Base-by-base conservation (phyloP, 2,797 vertebrate species). In the Cheirogaleus major region DNA sequence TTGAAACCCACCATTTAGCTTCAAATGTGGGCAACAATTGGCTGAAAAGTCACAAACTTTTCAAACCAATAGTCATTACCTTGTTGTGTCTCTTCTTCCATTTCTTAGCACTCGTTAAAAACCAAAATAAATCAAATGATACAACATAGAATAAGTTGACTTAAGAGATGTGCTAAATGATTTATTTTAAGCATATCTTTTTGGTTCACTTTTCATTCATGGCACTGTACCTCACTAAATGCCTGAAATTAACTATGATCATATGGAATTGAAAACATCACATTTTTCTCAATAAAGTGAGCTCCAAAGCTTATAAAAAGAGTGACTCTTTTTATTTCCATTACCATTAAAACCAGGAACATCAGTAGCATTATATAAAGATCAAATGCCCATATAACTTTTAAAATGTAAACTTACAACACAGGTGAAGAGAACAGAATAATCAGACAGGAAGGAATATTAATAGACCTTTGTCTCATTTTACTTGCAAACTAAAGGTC, bases 401-500 rank as follows among this genome's bases (percentile, higher is more conserved):
- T 57, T 20, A 22, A 92, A 90, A 38, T 69, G 52, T 67, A 93
- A 94, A 93, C 55, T 86, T 84, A 95, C 38, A 55, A 79, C 38
- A 55, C 11, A n/a, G 25, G 72, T 45, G 8, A 76, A 93, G 18
- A 89, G 79, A 89, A 88, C 6, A 83, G 63, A 73, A 45, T 63
- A 52, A 89, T 73, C 73, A 91, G 73, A 59, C 23, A 11, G 23
- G 63, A 95, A 84, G 27, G 57, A 52, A 25, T 69, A 83, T 35
- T 63, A 72, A 87, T 41, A 61, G 52, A 55, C 13, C 30, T 63
- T 38, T 70, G 48, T 92, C 67, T 91, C 75, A 50, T 86, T 86
- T 93, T 84, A 72, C 55, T 67, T 95, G 84, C 45, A 92, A 96
- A 96, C 48, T 81, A 72, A 87, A 91, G 11, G 11, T 96, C 59